These are phyloP conservation scores for Ormyrus rosae DNA, from an alignment of 2,888 invertebrate genomes.

Conservation along the genomic window DNA sequence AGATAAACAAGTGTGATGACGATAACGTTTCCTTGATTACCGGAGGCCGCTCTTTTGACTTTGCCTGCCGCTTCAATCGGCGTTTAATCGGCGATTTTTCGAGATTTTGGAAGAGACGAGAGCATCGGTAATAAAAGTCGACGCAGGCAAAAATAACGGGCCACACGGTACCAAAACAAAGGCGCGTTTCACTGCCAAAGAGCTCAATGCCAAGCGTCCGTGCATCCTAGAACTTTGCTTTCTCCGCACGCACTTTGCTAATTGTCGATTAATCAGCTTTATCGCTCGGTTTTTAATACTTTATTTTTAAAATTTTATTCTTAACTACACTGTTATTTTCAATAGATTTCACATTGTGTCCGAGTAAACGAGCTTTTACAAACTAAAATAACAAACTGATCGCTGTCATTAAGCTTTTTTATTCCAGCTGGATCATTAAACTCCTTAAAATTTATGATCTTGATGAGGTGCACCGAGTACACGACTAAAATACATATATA, in stretches of 20 bases:
- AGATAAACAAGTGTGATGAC: not conserved
- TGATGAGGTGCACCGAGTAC: conserved; percentile 31
- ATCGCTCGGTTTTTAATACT: too few species aligned
- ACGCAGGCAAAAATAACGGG: conserved; percentile 22
- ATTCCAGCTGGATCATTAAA: conserved; percentile 13
- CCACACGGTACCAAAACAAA: conserved; percentile 25
- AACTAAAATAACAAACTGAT: not conserved
- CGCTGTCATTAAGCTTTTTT: conserved; percentile 7
- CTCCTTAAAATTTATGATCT: conserved; percentile 42
- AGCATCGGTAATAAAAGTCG: conserved; percentile 3
- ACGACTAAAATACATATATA: conserved; percentile 5
- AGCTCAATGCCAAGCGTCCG: conserved; percentile 27
- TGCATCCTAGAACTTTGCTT: conserved; percentile 36
- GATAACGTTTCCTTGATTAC: conserved; percentile 11
- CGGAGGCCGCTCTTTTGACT: conserved; percentile 9
- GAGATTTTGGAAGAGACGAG: not conserved
- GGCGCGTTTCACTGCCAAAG: conserved; percentile 20
- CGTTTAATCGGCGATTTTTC: not conserved
- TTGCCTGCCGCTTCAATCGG: too few species aligned
- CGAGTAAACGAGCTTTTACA: too few species aligned
- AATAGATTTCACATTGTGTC: too few species aligned
- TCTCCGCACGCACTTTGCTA: conserved; percentile 27
- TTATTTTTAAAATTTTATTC: too few species aligned
- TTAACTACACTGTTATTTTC: too few species aligned
- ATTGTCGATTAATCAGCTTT: conserved; percentile 14